Conservation (phyloP, 2,888 invertebrate genomes). For the Agelastica alni region DNA sequence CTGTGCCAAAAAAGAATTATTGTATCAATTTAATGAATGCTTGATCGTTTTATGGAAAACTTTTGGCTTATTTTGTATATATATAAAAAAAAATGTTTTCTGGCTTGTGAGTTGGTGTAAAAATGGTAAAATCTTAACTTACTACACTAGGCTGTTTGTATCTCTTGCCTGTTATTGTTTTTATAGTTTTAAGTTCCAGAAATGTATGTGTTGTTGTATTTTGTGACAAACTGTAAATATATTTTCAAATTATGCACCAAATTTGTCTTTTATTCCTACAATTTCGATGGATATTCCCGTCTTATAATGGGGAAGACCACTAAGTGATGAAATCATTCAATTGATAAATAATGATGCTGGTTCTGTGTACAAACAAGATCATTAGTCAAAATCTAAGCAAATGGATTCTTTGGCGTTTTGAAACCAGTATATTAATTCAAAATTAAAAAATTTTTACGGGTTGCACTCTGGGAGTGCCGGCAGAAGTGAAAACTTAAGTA, state of each 20-base stretch:
- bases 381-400: too few relatives aligned
- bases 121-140: conserved; percentile 40
- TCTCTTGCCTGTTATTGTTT: conserved; percentile 59
- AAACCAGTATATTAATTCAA: too few relatives aligned
- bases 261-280: conserved; percentile 3
- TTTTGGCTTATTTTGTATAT: conserved; percentile 42
- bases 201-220: conserved; percentile 57
- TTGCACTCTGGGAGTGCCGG: too few relatives aligned
- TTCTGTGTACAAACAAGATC: too few relatives aligned
- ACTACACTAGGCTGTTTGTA: conserved; percentile 55
- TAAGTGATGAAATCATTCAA: too few relatives aligned
- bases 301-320: too few relatives aligned
- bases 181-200: conserved; percentile 57
- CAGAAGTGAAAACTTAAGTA: too few relatives aligned
- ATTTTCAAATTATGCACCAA: conserved; percentile 51
- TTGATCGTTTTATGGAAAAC: background rate
- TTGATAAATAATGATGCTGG: too few relatives aligned
- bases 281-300: too few relatives aligned
- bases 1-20: conserved; percentile 49
- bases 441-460: too few relatives aligned
- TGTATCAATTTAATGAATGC: conserved; percentile 27
- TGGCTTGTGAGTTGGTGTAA: conserved; percentile 50
- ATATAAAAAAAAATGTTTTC: conserved; percentile 44
- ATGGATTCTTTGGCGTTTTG: too few relatives aligned
- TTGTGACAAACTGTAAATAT: conserved; percentile 57